Evolutionary conservation across 2,113 vertebrate species (phyloP).

Genomic region (Crotalus horridus): DNA sequence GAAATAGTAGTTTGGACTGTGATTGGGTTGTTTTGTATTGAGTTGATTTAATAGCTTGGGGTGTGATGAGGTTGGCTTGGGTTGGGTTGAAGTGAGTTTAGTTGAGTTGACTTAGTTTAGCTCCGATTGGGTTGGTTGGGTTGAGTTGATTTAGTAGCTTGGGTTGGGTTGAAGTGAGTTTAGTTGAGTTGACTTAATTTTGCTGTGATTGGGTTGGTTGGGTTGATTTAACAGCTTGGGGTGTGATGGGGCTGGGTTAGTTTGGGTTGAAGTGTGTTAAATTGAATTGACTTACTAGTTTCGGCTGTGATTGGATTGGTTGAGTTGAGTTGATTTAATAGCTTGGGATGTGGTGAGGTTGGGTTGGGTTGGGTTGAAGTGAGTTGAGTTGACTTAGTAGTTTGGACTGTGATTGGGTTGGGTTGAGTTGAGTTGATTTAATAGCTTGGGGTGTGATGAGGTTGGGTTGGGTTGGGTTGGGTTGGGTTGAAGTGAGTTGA

Average conservation of each 20-base stretch:
- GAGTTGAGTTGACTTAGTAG: neutral
- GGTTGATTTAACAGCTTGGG: neutral
- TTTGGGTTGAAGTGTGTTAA: neutral
- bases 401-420: neutral
- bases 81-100: too few relatives aligned
- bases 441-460: too few relatives aligned
- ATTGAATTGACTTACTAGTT: too few relatives aligned
- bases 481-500: too few relatives aligned
- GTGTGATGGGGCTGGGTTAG: neutral
- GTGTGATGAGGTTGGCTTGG: neutral
- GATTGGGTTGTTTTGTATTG: neutral
- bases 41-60: neutral
- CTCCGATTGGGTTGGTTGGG: too few relatives aligned
- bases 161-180: too few relatives aligned
- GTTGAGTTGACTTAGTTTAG: too few relatives aligned
- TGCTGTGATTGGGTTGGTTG: too few relatives aligned
- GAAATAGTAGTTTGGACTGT: neutral
- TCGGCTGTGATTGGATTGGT: too few relatives aligned
- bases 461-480: too few relatives aligned
- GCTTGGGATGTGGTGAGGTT: neutral
- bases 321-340: neutral
- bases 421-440: neutral
- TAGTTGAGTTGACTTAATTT: too few relatives aligned
- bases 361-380: neutral
- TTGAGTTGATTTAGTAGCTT: too few relatives aligned